Conservation (phyloP, 2,797 vertebrate genomes). For the Chloroceryle inda region DNA sequence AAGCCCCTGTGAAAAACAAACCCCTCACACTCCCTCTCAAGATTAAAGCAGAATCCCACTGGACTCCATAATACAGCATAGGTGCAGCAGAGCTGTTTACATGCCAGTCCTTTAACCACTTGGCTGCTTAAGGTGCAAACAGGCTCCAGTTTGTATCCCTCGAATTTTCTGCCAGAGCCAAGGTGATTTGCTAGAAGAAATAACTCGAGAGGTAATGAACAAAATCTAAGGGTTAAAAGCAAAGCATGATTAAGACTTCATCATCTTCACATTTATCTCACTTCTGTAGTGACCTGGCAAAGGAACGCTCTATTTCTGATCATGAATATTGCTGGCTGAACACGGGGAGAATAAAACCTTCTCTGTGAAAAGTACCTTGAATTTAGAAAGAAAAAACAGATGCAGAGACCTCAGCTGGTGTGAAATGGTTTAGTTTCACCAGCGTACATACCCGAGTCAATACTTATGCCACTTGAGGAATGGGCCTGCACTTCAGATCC, state of each 20-base stretch:
- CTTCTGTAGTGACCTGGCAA: conserved; percentile 31
- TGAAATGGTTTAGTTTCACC: neutral
- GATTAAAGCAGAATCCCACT: conserved; percentile 83
- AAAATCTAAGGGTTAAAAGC: conserved; percentile 41
- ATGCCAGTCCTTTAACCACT: conserved; percentile 69
- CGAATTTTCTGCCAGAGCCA: conserved; percentile 36
- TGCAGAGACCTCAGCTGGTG: conserved; percentile 12
- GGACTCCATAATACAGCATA: conserved; percentile 73
- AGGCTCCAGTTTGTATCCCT: conserved; percentile 18
- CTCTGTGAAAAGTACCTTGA: neutral
- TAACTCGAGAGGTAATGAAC: conserved; percentile 11
- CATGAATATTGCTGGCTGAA: neutral
- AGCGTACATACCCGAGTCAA: neutral
- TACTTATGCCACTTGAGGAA: neutral
- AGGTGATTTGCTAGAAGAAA: conserved; percentile 15
- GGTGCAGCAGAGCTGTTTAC: conserved; percentile 70
- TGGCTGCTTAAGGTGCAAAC: conserved; percentile 71
- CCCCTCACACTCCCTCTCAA: conserved; percentile 90
- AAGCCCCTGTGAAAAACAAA: conserved; percentile 92
- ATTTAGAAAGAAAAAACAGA: neutral
- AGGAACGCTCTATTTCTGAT: neutral
- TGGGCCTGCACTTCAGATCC: neutral
- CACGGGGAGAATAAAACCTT: neutral
- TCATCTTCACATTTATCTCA: conserved; percentile 57
- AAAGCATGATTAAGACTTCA: conserved; percentile 52